Conservation (phyloP, 2,113 vertebrate genomes). For the Eulacestoma nigropectus region DNA sequence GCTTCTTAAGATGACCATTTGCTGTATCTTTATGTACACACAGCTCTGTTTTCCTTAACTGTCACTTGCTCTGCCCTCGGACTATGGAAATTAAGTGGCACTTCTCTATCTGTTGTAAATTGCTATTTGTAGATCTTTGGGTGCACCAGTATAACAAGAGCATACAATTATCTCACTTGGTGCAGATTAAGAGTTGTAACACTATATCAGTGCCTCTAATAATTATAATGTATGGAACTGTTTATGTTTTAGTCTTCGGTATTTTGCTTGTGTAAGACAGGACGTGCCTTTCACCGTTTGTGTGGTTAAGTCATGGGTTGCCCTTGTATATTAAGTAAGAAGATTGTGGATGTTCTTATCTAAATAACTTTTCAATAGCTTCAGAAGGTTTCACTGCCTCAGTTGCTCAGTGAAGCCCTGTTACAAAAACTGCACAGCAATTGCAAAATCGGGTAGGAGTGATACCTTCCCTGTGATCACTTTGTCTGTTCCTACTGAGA, state of each 20-base stretch:
- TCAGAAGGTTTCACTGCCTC: not conserved
- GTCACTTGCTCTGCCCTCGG: not conserved
- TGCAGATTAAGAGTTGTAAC: not conserved
- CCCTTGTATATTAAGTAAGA: not conserved
- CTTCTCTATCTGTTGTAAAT: not conserved
- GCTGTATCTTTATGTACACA: not conserved
- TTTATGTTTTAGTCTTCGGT: not conserved
- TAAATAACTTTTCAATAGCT: not conserved
- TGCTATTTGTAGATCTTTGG: not conserved
- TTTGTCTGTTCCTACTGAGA: not conserved
- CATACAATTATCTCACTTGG: not conserved
- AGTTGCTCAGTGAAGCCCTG: not conserved
- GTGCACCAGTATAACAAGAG: not conserved
- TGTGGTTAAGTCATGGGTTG: not conserved
- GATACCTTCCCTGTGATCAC: not conserved
- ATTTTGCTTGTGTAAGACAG: not conserved
- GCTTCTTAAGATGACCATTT: not conserved
- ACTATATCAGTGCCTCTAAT: not conserved
- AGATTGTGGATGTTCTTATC: not conserved
- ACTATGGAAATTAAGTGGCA: not conserved
- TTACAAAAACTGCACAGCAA: not conserved
- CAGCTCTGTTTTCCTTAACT: not conserved
- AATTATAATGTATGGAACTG: not conserved
- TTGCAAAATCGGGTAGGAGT: not conserved
- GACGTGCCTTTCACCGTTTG: not conserved